Base-by-base conservation (phyloP, 2,888 invertebrate genomes). In the Fragum fragum region DNA sequence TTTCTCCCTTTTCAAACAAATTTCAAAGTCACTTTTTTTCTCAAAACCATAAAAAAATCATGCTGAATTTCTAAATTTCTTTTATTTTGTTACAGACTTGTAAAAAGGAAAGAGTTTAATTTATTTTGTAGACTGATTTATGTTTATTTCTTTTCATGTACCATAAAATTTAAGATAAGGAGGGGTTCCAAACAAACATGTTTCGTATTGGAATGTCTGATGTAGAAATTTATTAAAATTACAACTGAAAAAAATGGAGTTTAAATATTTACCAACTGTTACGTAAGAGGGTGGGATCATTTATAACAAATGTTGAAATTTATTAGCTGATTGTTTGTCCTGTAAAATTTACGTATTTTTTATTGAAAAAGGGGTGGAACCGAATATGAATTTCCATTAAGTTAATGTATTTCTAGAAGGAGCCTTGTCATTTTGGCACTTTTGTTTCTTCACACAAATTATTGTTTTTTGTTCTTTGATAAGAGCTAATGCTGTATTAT, bases 281-380 rank as follows among this genome's bases (percentile, higher is more conserved):
- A 42, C 26, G 26, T 61, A 66, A 66, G 66, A 23, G 42, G 63
- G 42, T 66, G 42, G 39, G 23, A 39, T 66, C 61, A 36, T 66
- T 66, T n/a, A 5, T 36, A 42, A 42, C 11, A 42, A 66, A 66
- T 66, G 66, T 66, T 66, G 14, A 36, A 36, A 47, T 47, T 66
- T 66, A 66, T 66, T 66, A 66, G 23, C 9, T 39, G 42, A 66
- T 66, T 66, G 66, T 66, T 66, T 66, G 66, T 66, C 42, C 21
- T 36, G 26, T 66, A 66, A 36, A n/a, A 42, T 66, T 66, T 66
- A 32, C 5, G 9, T 66, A 36, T 66, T 36, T 66, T 42, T 66
- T 63, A 63, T 63, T 63, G 63, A 32, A 21, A 6, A 36, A 29
- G 32, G 32, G 61, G 61, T 14, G 61, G 28, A 32, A 32, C n/a